phyloP scores from a whole-genome alignment of 2,888 invertebrate genomes.

The Heliconius charithonia region DNA sequence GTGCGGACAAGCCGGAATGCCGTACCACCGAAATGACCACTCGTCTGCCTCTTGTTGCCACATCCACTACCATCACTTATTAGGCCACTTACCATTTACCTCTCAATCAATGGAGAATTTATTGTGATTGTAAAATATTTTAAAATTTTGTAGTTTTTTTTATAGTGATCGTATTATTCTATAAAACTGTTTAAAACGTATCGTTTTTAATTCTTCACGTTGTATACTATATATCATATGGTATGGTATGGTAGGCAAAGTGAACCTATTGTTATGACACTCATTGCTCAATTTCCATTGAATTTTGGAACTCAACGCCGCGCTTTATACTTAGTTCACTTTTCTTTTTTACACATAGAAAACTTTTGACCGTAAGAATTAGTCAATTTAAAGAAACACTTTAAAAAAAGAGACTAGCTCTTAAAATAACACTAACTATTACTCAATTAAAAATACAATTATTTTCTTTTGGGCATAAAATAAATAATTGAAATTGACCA shows the following conservation, averaged over 20 bases:
- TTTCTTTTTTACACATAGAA: too few relatives aligned
- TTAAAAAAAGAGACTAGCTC: too few relatives aligned
- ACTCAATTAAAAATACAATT: not conserved
- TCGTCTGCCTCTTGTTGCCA: constrained; percentile 69
- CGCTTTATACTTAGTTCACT: too few relatives aligned
- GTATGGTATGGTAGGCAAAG: not conserved
- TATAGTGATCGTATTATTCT: too few relatives aligned
- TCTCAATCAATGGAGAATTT: constrained; percentile 6
- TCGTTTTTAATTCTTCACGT: too few relatives aligned
- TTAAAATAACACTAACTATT: not conserved
- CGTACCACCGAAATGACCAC: constrained; percentile 77
- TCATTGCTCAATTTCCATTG: not conserved
- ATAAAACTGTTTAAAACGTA: too few relatives aligned
- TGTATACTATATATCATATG: too few relatives aligned
- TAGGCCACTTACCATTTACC: constrained; percentile 31
- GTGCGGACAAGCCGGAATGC: constrained; percentile 78
- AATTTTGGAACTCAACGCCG: too few relatives aligned
- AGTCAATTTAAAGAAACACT: too few relatives aligned
- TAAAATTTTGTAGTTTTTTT: not conserved
- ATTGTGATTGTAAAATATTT: not conserved
- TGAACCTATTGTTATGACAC: not conserved
- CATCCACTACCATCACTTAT: constrained; percentile 46
- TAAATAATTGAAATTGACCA: constrained; percentile 2
- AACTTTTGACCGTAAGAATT: too few relatives aligned
- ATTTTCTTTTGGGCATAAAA: not conserved